Conservation (phyloP, 2,888 invertebrate species). For the Dioctria linearis region DNA sequence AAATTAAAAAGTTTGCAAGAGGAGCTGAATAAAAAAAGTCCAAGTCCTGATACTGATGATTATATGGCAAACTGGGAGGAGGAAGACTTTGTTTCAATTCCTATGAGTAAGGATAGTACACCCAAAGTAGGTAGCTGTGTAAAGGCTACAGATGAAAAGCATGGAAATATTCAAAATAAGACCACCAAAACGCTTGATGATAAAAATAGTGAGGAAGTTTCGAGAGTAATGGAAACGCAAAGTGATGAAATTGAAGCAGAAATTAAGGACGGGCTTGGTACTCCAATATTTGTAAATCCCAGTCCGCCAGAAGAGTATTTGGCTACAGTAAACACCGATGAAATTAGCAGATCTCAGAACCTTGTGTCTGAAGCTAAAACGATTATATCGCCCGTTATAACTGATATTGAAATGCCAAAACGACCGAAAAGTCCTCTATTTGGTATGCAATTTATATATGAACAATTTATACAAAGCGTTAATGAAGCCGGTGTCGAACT, state of each 20-base stretch:
- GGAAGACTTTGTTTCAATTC: conserved; percentile 59
- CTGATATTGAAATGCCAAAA: neutral
- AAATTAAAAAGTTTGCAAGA: conserved; percentile 13
- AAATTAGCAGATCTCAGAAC: neutral
- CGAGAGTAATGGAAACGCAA: too few relatives aligned
- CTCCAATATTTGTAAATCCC: conserved; percentile 63
- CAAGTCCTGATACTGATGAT: conserved; percentile 69
- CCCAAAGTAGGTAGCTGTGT: conserved; percentile 53
- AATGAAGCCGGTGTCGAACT: conserved; percentile 63
- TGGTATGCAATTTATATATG: conserved; percentile 68
- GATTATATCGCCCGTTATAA: neutral
- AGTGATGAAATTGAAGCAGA: neutral
- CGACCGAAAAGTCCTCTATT: conserved; percentile 58
- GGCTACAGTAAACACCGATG: too few relatives aligned
- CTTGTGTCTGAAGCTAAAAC: neutral
- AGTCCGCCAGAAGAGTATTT: conserved; percentile 61
- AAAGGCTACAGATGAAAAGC: conserved; percentile 53
- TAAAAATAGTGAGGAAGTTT: neutral
- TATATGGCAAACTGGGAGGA: conserved; percentile 71
- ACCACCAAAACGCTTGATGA: neutral
- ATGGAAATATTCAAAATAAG: conserved; percentile 51
- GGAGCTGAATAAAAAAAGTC: conserved; percentile 26
- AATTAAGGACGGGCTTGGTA: conserved; percentile 61
- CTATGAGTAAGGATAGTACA: conserved; percentile 48
- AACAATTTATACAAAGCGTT: conserved; percentile 69